Conservation (phyloP, 2,113 vertebrate species). For the Natator depressus region DNA sequence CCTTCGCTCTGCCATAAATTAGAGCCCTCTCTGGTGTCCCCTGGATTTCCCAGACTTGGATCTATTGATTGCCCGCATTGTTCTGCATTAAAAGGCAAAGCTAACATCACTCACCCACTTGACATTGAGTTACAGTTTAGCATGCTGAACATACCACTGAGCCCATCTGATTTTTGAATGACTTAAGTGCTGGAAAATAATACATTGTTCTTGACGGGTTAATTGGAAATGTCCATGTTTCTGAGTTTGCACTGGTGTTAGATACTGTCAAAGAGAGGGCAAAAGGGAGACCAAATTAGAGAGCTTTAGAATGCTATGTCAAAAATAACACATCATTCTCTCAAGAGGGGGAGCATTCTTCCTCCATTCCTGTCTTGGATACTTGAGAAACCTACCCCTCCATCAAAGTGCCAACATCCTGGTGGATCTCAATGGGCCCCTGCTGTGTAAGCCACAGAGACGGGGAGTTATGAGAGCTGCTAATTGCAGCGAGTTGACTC, state of each 20-base stretch:
- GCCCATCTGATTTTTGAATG: constrained; percentile 59
- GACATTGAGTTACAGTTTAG: constrained; percentile 32
- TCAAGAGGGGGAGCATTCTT: neutral
- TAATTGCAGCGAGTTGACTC: neutral
- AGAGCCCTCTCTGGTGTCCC: neutral
- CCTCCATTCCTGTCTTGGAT: neutral
- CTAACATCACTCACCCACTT: neutral
- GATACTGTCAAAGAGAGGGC: neutral
- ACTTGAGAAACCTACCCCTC: neutral
- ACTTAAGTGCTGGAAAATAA: constrained; percentile 39
- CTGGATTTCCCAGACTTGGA: neutral
- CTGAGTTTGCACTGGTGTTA: neutral
- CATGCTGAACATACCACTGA: constrained; percentile 53
- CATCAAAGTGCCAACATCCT: neutral
- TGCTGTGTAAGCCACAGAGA: neutral
- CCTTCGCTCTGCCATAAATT: neutral
- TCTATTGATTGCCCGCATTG: neutral
- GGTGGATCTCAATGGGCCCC: neutral
- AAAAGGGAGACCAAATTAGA: neutral
- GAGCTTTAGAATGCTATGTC: neutral
- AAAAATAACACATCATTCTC: neutral
- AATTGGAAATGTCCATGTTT: constrained; percentile 61
- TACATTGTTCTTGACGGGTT: constrained; percentile 71
- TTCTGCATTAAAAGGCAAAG: neutral
- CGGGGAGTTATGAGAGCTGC: neutral